Base-by-base conservation (phyloP, 2,888 invertebrate genomes). In the Cetonia aurata region DNA sequence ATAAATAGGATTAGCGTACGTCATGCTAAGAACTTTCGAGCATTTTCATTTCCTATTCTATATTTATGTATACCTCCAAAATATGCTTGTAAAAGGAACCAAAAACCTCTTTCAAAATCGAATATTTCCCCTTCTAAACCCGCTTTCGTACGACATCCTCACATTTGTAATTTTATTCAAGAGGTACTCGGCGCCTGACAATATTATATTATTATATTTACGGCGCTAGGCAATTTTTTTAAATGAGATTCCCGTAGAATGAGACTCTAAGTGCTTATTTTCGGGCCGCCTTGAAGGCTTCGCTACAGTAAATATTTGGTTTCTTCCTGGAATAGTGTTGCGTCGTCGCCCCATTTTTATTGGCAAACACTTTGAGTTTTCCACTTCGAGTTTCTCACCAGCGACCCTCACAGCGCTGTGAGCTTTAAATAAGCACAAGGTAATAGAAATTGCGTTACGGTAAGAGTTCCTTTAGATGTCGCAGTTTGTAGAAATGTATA, bases 181-280 rank as follows among this genome's bases (percentile, higher is more conserved):
- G 25, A 25, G 25, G 25, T 25, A 4, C 25, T 25, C 25, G 25
- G 25, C 25, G 13, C 12, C 2, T 6, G 44, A 44, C 44, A 13
- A 3, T 44, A 44, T 44, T 44, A 6, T 44, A 44, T 44, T 13
- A 44, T 44, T 44, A 44, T 44, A 44, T 44, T 13, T 10, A 44
- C 44, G 44, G 44, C 44, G 10, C 44, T 10, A 13, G 44, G 44
- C 44, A 44, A 44, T 44, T 44, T 44, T n/a, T 44, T 44, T 44
- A 44, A 44, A 44, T 44, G 44, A 44, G 44, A 44, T 44, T 13
- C 44, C 13, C 44, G 44, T 25, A 25, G 25, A 25, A 25, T 25
- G 25, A 25, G 25, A 4, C 25, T 25, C 25, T 25, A 25, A 44
- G 44, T 44, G 44, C 12, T 44, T 44, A 44, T 13, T 44, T 44